These are phyloP conservation scores for Xenopus borealis DNA, from an alignment of 2,113 vertebrate genomes.

Conservation along the genomic window DNA sequence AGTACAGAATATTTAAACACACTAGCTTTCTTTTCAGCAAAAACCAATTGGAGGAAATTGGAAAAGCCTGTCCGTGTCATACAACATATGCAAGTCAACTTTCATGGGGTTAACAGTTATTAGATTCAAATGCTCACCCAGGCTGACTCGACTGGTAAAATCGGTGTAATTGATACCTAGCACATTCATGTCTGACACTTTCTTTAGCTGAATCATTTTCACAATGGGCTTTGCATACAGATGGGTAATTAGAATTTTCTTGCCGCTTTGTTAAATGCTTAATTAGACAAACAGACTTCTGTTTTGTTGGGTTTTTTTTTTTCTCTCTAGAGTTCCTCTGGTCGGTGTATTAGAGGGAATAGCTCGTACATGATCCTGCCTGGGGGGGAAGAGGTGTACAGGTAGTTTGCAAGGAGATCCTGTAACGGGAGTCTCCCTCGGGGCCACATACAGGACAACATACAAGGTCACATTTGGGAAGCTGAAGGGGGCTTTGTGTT, in stretches of 20 bases:
- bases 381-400: neutral
- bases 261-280: neutral
- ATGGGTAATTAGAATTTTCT: neutral
- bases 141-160: neutral
- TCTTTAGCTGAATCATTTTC: neutral
- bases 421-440: slow-evolving; percentile 17
- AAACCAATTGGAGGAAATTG: too few species aligned
- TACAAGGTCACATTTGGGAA: slow-evolving; percentile 29
- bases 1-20: too few species aligned
- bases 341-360: too few species aligned
- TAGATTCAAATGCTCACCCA: too few species aligned
- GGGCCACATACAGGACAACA: neutral
- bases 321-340: neutral
- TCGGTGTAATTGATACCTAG: neutral
- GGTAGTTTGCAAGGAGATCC: neutral
- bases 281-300: neutral
- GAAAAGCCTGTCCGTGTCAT: too few species aligned
- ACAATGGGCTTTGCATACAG: neutral
- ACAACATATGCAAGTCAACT: too few species aligned
- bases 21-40: too few species aligned
- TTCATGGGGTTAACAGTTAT: too few species aligned
- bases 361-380: too few species aligned
- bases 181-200: neutral
- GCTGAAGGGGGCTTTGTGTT: neutral
- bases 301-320: neutral